phyloP scores from a whole-genome alignment of 2,113 vertebrate genomes.

The Sturnira hondurensis region DNA sequence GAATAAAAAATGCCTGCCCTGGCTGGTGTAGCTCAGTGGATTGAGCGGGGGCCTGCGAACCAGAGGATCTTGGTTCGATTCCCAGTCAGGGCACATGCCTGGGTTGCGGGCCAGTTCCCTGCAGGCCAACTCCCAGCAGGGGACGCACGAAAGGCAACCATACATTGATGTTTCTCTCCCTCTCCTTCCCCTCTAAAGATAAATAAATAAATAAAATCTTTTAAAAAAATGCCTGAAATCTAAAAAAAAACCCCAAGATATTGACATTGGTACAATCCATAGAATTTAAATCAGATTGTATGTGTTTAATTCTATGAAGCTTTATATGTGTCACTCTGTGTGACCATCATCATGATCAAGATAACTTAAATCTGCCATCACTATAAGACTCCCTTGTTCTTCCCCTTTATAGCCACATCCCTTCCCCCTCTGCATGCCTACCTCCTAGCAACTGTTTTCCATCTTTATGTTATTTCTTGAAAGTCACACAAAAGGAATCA shows the following conservation, averaged over 20 bases:
- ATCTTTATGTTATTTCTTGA: background rate
- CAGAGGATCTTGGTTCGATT: too few species aligned
- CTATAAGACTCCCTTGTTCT: background rate
- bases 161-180: too few species aligned
- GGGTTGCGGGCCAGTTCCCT: too few species aligned
- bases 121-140: too few species aligned
- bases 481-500: background rate
- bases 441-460: background rate
- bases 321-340: background rate
- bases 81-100: too few species aligned
- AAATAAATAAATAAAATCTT: too few species aligned
- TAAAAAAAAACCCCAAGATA: background rate
- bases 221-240: too few species aligned
- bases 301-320: background rate
- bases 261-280: background rate
- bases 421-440: background rate
- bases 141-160: too few species aligned
- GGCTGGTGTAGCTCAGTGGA: too few species aligned
- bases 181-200: too few species aligned
- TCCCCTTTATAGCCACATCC: background rate
- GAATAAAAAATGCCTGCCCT: too few species aligned
- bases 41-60: too few species aligned
- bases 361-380: background rate
- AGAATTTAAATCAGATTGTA: background rate
- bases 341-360: background rate